phyloP scores from a whole-genome alignment of 2,797 vertebrate genomes.

The Chlorospingus flavigularis region DNA sequence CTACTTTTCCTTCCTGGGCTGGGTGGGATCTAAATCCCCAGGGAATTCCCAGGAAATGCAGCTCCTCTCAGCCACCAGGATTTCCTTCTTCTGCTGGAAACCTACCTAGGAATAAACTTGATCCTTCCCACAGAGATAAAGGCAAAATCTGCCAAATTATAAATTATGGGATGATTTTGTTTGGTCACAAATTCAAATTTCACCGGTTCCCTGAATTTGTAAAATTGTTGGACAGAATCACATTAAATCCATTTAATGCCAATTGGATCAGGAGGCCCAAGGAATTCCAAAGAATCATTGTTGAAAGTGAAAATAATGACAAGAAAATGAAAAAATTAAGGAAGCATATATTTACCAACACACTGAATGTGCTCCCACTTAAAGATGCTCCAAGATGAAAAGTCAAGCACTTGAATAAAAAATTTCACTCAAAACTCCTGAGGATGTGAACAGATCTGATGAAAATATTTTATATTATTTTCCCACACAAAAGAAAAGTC shows the following conservation, averaged over 20 bases:
- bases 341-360: background rate
- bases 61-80: background rate
- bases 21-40: background rate
- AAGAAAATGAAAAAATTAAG: background rate
- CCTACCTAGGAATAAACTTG: rapidly evolving
- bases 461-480: background rate
- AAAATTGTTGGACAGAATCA: background rate
- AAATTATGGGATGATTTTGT: background rate
- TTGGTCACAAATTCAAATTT: background rate
- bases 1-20: background rate
- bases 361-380: background rate
- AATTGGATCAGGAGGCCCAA: background rate
- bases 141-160: background rate
- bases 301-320: background rate
- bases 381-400: background rate
- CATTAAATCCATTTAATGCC: background rate
- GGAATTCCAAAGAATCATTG: background rate
- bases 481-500: background rate
- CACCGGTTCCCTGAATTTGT: background rate
- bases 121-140: background rate
- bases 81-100: background rate
- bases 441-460: background rate
- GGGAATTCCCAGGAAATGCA: background rate
- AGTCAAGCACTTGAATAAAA: background rate
- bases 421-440: background rate